Conservation (phyloP, 2,113 vertebrate species). For the Seriola aureovittata region DNA sequence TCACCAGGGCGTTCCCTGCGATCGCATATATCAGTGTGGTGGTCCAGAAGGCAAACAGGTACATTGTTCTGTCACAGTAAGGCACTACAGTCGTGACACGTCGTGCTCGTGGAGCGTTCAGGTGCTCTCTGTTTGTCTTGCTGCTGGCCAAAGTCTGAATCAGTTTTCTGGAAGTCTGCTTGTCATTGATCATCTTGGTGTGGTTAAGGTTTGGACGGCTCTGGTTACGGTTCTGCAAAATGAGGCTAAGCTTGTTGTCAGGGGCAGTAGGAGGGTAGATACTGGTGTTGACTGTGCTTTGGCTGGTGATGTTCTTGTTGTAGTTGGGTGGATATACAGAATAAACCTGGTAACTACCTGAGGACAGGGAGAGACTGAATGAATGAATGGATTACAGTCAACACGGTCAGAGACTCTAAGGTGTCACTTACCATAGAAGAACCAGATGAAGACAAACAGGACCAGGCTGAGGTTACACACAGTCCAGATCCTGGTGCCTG, state of each 20-base stretch:
- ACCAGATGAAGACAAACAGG: slow-evolving; percentile 25
- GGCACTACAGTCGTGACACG: fast-evolving
- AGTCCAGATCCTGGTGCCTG: background rate
- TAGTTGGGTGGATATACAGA: slow-evolving; percentile 46
- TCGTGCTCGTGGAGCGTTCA: background rate
- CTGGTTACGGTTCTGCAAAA: background rate
- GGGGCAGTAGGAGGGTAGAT: background rate
- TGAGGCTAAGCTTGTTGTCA: background rate
- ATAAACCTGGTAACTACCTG: slow-evolving; percentile 56
- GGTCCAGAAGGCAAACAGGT: slow-evolving; percentile 56
- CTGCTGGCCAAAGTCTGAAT: background rate
- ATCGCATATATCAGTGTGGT: slow-evolving; percentile 18
- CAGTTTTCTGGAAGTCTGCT: background rate
- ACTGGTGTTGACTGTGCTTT: background rate
- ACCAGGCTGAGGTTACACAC: background rate
- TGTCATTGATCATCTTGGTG: background rate
- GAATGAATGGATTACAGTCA: background rate
- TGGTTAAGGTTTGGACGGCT: background rate
- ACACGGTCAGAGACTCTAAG: background rate
- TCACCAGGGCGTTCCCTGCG: background rate
- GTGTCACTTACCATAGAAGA: slow-evolving; percentile 33
- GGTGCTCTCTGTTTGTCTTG: background rate
- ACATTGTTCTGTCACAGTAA: slow-evolving; percentile 28
- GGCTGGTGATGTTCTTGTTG: background rate
- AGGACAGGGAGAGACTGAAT: background rate